Evolutionary conservation across 2,797 vertebrate species (phyloP).

Genomic region (Semaprochilodus insignis): DNA sequence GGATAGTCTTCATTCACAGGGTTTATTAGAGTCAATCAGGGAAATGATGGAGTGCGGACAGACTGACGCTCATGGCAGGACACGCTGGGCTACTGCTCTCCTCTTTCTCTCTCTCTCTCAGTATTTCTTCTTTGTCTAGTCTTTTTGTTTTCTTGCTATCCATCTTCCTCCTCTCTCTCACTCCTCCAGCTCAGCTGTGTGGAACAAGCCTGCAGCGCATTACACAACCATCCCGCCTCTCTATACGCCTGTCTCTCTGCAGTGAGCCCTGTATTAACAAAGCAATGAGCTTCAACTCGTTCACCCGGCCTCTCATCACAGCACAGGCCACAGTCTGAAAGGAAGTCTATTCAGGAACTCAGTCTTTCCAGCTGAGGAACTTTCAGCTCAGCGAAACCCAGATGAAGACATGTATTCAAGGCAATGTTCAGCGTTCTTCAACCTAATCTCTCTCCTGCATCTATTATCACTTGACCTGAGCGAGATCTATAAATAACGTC

Average conservation of each 20-base stretch:
- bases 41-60: background rate
- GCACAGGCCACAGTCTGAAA: background rate
- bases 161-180: background rate
- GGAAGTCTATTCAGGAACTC: no score
- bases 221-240: slow-evolving; percentile 33
- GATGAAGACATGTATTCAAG: no score
- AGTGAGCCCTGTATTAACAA: background rate
- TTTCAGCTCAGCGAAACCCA: background rate
- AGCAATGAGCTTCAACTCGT: background rate
- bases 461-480: no score
- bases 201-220: background rate
- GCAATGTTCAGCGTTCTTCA: no score
- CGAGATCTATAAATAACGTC: no score
- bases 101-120: background rate
- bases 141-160: slow-evolving; percentile 4
- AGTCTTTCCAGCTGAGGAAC: no score
- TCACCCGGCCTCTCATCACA: background rate
- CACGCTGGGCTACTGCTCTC: background rate
- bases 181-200: background rate
- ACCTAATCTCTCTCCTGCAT: no score
- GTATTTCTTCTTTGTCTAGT: background rate
- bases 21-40: background rate
- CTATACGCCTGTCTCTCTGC: background rate
- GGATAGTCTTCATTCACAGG: background rate
- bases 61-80: background rate